Conservation (phyloP, 2,797 vertebrate genomes). For the Aeoliscus strigatus region DNA sequence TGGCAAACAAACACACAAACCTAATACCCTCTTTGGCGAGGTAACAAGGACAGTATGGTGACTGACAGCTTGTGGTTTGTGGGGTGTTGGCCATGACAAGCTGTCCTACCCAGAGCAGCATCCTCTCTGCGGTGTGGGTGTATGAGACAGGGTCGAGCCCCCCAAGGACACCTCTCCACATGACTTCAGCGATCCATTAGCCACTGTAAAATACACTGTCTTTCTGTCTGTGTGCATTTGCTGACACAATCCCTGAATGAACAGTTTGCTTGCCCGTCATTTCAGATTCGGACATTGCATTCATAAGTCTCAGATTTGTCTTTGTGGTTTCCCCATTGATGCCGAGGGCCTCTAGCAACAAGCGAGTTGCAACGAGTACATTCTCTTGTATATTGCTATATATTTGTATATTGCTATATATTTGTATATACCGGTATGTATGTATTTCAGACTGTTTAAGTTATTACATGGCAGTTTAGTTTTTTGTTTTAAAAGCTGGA, state of each 20-base stretch:
- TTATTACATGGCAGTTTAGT: too few species aligned
- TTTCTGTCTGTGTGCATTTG: too few species aligned
- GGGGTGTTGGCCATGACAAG: slow-evolving; percentile 52
- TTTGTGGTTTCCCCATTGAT: slow-evolving; percentile 18
- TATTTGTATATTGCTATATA: too few species aligned
- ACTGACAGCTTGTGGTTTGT: too few species aligned
- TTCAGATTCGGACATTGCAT: slow-evolving; percentile 1
- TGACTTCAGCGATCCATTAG: slow-evolving; percentile 40
- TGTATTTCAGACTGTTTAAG: too few species aligned
- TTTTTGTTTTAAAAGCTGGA: too few species aligned
- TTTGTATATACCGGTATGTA: too few species aligned
- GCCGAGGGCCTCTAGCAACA: too few species aligned
- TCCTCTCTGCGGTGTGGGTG: slow-evolving; percentile 13
- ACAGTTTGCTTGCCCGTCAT: slow-evolving; percentile 8
- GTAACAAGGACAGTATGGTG: background rate
- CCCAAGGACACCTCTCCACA: slow-evolving; percentile 33
- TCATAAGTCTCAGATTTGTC: slow-evolving; percentile 3
- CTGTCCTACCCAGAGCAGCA: slow-evolving; percentile 47
- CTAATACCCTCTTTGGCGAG: background rate
- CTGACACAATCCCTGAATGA: slow-evolving; percentile 34
- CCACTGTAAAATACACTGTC: slow-evolving; percentile 26
- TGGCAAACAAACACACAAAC: too few species aligned
- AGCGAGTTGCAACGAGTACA: too few species aligned
- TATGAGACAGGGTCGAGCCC: slow-evolving; percentile 3
- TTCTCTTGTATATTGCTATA: too few species aligned